Percentiles rank a stretch among this genome's conserved stretches.
Conservation (phyloP, 2,113 vertebrate species). For the Salvelinus sp. region DNA sequence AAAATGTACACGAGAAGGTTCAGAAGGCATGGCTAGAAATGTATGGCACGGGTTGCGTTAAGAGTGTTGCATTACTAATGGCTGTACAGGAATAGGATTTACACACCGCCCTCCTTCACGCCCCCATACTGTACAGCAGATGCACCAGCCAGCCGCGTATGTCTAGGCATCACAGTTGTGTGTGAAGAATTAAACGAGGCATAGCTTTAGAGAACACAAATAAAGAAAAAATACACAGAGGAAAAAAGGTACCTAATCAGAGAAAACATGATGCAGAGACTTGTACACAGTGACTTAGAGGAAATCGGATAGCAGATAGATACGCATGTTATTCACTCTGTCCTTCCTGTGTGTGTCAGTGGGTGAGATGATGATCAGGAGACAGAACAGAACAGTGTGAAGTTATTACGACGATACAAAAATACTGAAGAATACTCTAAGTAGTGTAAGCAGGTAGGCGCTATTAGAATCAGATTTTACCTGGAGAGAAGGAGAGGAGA, state of each 20-base stretch:
- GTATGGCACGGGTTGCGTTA: constrained; percentile 43
- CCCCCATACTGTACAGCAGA: constrained; percentile 62
- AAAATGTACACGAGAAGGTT: constrained; percentile 66
- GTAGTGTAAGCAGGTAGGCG: neutral
- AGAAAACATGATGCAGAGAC: neutral
- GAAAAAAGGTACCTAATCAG: neutral
- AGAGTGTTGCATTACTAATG: constrained; percentile 71
- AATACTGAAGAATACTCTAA: neutral
- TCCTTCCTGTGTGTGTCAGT: neutral
- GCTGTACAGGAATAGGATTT: constrained; percentile 64
- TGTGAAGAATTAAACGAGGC: constrained; percentile 51
- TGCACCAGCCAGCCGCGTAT: constrained; percentile 44
- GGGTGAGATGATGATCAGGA: neutral
- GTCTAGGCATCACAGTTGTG: constrained; percentile 62
- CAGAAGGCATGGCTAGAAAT: constrained; percentile 48
- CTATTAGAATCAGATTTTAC: constrained; percentile 4
- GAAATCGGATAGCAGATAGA: neutral
- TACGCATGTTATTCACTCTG: neutral
- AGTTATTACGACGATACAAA: neutral
- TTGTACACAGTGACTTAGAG: neutral
- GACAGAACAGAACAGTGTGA: neutral
- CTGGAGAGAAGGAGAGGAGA: constrained; percentile 13
- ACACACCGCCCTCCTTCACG: constrained; percentile 22
- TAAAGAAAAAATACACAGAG: constrained; percentile 24
- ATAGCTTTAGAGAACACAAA: constrained; percentile 16